Conservation (phyloP, 2,888 invertebrate species). For the Timema cristinae region DNA sequence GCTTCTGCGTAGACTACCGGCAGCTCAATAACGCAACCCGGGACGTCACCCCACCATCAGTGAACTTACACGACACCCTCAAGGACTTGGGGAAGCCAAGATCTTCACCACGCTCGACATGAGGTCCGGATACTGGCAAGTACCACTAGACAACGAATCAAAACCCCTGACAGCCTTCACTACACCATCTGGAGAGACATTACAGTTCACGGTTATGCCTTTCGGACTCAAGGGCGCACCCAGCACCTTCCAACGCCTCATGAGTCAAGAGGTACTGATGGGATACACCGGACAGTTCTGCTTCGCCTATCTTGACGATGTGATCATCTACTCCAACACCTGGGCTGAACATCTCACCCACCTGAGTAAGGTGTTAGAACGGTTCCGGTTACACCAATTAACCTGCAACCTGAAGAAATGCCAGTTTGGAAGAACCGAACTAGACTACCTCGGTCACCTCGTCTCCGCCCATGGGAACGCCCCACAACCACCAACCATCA, state of each 20-base stretch:
- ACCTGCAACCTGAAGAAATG: neutral
- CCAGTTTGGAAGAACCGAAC: too few species aligned
- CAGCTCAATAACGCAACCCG: constrained; percentile 21
- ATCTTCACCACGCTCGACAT: constrained; percentile 27
- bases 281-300: neutral
- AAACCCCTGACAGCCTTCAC: constrained; percentile 26
- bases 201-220: constrained; percentile 5
- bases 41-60: constrained; percentile 20
- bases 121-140: constrained; percentile 28
- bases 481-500: too few species aligned
- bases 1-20: constrained; percentile 27
- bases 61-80: constrained; percentile 24
- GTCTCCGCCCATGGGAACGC: too few species aligned
- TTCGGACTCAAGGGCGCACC: neutral
- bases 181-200: constrained; percentile 18
- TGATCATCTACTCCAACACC: neutral
- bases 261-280: neutral
- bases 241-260: neutral
- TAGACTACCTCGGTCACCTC: too few species aligned
- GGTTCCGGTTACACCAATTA: neutral
- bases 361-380: neutral
- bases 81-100: constrained; percentile 17
- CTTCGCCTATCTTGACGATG: neutral
- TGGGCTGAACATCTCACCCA: neutral
- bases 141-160: constrained; percentile 16